These are phyloP conservation scores for Paelopatides confundens DNA, from an alignment of 53 echinoderm and acorn worm species.

Conservation along the genomic window DNA sequence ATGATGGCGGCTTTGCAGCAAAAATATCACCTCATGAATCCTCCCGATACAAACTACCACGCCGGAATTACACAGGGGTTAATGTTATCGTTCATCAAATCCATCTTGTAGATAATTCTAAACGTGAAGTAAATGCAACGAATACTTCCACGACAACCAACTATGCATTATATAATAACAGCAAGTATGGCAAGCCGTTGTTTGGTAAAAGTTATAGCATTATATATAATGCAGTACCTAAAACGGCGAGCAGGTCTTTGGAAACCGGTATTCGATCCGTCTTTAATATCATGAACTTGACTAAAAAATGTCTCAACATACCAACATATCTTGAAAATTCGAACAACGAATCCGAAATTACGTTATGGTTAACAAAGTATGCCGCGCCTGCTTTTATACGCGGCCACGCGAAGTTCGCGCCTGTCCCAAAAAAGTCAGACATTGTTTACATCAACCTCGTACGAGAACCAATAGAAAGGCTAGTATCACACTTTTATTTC, in stretches of 20 bases:
- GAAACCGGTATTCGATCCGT: background rate
- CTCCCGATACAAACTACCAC: background rate
- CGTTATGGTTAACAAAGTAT: background rate
- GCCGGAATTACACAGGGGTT: background rate
- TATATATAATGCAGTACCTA: slow-evolving; percentile 3
- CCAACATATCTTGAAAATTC: background rate
- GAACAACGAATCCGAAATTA: background rate
- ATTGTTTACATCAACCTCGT: slow-evolving; percentile 1
- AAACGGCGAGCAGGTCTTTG: background rate
- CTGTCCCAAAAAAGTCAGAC: background rate
- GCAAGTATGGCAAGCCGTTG: background rate
- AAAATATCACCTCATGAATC: background rate
- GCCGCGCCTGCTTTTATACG: background rate
- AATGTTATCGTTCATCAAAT: background rate
- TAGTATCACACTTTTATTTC: slow-evolving; percentile 8
- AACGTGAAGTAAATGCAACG: background rate
- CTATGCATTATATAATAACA: background rate
- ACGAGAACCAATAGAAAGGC: background rate
- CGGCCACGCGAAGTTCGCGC: background rate
- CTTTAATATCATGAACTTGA: background rate
- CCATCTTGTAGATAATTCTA: background rate
- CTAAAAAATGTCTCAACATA: background rate
- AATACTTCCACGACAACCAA: background rate
- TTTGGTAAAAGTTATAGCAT: background rate
- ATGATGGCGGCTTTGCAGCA: background rate